Evolutionary conservation across 2,888 invertebrate genomes (phyloP).

Genomic region (Nymphalis urticae): DNA sequence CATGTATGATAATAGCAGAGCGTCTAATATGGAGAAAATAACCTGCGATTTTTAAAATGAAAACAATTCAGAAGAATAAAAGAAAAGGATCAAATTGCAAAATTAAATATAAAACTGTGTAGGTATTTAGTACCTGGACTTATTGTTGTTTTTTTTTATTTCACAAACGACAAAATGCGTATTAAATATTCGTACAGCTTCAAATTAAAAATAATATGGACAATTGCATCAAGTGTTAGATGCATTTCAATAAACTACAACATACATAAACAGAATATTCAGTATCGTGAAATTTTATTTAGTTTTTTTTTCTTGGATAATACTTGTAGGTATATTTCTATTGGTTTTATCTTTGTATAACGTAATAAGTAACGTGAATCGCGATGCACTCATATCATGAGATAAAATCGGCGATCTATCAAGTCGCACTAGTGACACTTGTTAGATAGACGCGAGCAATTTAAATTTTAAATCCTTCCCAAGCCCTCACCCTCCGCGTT

Average conservation of each 20-base stretch:
- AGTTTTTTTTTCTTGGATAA: not conserved
- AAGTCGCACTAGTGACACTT: conserved; percentile 66
- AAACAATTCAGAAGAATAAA: not conserved
- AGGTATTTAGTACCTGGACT: too few species aligned
- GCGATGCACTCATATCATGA: conserved; percentile 41
- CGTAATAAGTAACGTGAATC: conserved; percentile 38
- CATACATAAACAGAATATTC: too few species aligned
- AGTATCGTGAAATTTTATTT: not conserved
- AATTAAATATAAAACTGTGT: too few species aligned
- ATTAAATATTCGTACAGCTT: too few species aligned
- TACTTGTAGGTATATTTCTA: not conserved
- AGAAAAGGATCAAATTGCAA: not conserved
- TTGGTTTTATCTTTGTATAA: not conserved
- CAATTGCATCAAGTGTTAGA: too few species aligned
- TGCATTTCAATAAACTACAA: too few species aligned
- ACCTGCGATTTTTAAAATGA: conserved; percentile 24
- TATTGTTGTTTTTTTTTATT: too few species aligned
- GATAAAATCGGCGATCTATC: conserved; percentile 73
- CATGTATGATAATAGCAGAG: conserved; percentile 39
- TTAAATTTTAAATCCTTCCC: conserved; percentile 59
- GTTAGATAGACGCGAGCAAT: conserved; percentile 65
- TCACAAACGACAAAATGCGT: too few species aligned
- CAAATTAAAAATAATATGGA: too few species aligned
- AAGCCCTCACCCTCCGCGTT: conserved; percentile 31
- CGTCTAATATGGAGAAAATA: conserved; percentile 34